These are phyloP conservation scores for Salvator merianae DNA, from an alignment of 2,113 vertebrate genomes.

Conservation along the genomic window DNA sequence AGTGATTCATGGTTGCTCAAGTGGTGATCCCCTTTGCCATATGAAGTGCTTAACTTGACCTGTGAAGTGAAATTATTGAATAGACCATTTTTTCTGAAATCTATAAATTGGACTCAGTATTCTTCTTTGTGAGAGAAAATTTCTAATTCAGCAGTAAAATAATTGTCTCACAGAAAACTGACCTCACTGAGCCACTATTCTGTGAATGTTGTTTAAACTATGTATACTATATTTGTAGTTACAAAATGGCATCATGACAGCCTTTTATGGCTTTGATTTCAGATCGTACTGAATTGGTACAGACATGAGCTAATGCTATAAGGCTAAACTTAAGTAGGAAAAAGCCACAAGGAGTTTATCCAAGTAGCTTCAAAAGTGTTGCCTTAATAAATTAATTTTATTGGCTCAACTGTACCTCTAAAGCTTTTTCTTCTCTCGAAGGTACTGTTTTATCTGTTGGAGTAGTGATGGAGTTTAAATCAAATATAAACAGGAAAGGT, in stretches of 20 bases:
- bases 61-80: neutral
- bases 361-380: constrained; percentile 4
- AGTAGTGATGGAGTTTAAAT: constrained; percentile 5
- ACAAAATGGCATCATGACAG: neutral
- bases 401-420: neutral
- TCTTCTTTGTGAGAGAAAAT: neutral
- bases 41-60: neutral
- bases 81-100: neutral
- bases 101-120: neutral
- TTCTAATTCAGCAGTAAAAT: neutral
- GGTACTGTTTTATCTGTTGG: neutral
- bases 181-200: neutral
- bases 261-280: neutral
- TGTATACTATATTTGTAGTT: neutral
- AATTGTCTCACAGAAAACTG: no score
- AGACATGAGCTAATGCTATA: neutral
- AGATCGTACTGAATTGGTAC: neutral
- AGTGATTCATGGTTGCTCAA: no score
- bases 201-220: neutral
- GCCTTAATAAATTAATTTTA: constrained; percentile 12
- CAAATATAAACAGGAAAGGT: constrained; percentile 10
- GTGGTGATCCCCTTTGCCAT: no score
- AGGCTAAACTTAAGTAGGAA: neutral
- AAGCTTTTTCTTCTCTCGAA: neutral
- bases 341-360: neutral